Conservation (phyloP, 2,113 vertebrate genomes). For the Salvelinus namaycush region DNA sequence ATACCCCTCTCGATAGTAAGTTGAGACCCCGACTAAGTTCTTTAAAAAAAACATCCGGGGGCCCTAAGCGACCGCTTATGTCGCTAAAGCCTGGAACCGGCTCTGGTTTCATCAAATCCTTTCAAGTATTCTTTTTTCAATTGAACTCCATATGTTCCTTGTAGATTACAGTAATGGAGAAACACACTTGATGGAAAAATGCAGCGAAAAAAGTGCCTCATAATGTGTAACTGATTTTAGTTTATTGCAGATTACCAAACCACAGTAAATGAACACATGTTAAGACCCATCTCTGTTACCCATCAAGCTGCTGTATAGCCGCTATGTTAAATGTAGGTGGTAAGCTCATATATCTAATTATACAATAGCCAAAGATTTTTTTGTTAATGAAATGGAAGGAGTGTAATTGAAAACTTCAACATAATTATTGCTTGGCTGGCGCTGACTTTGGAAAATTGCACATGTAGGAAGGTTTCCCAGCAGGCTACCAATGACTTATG, state of each 20-base stretch:
- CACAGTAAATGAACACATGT: constrained; percentile 61
- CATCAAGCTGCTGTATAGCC: constrained; percentile 68
- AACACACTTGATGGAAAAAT: constrained; percentile 43
- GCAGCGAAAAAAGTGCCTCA: constrained; percentile 40
- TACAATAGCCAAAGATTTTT: constrained; percentile 80
- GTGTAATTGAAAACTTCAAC: constrained; percentile 80
- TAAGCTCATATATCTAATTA: constrained; percentile 82
- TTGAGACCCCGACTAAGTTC: too few species aligned
- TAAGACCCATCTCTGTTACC: constrained; percentile 65
- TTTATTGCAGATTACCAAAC: constrained; percentile 64
- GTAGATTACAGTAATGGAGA: constrained; percentile 57
- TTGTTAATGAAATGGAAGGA: constrained; percentile 79
- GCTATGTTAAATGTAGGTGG: constrained; percentile 77
- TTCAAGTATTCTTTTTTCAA: constrained; percentile 54
- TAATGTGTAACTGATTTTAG: constrained; percentile 57
- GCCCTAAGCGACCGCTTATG: too few species aligned
- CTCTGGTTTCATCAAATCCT: constrained; percentile 55
- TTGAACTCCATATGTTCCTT: constrained; percentile 52
- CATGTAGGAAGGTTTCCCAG: constrained; percentile 66
- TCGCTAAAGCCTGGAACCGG: too few species aligned
- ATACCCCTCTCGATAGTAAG: too few species aligned
- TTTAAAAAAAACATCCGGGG: too few species aligned
- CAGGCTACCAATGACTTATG: constrained; percentile 63
- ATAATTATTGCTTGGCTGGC: constrained; percentile 77
- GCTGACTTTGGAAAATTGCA: constrained; percentile 70